These are phyloP conservation scores for Cladopsammia gracilis DNA, from an alignment of 64 coral and sea anemone genomes.

Conservation along the genomic window DNA sequence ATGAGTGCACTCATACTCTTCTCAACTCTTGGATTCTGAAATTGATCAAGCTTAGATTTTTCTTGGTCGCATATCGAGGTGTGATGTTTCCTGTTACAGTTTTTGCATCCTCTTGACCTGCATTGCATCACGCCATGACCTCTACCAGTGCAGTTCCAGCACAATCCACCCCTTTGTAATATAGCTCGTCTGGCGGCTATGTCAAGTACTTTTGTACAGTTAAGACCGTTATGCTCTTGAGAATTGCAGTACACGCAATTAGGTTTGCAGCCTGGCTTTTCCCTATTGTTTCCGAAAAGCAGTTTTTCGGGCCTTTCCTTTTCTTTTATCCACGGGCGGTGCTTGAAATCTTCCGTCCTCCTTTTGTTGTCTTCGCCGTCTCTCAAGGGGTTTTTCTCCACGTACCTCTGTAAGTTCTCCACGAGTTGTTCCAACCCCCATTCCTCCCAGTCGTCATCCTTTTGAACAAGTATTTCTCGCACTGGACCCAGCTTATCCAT, in stretches of 20 bases:
- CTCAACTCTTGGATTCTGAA: no score
- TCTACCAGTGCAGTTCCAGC: no score
- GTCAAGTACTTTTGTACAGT: conserved; percentile 68
- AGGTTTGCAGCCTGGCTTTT: not conserved
- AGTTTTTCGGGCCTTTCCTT: not conserved
- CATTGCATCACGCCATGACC: no score
- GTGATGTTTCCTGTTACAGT: no score
- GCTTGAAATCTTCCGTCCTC: not conserved
- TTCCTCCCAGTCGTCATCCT: conserved; percentile 49
- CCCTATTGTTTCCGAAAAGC: not conserved
- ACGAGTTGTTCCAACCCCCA: conserved; percentile 56
- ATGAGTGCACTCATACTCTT: no score
- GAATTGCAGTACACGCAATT: conserved; percentile 68
- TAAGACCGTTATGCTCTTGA: not conserved
- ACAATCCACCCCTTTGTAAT: no score
- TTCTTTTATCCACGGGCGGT: not conserved
- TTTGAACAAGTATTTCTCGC: no score
- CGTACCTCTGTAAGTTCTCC: conserved; percentile 61
- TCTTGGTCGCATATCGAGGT: no score
- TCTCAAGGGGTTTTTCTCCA: conserved; percentile 44
- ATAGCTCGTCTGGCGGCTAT: conserved; percentile 43
- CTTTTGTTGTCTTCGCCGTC: not conserved
- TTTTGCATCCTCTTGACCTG: no score
- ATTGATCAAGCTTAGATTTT: no score
- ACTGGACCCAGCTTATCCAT: conserved; percentile 83